These are phyloP conservation scores for Anneissia japonica DNA, from an alignment of 35 echinoderm and acorn worm species.

Conservation along the genomic window DNA sequence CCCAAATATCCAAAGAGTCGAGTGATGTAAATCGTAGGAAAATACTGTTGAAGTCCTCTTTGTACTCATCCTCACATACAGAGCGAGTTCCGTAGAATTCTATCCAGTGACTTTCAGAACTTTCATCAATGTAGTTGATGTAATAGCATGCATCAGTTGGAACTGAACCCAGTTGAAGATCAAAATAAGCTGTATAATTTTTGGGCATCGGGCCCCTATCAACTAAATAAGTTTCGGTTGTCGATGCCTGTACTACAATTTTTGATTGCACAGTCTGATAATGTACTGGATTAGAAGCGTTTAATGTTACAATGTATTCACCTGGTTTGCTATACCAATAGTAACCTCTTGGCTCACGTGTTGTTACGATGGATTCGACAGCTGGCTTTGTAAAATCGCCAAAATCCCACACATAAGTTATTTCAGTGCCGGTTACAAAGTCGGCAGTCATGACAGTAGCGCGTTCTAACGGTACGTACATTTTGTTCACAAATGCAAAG, in stretches of 20 bases:
- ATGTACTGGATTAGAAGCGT: constrained; percentile 84
- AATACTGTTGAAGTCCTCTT: constrained; percentile 39
- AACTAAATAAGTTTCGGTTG: constrained; percentile 38
- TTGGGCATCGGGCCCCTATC: constrained; percentile 67
- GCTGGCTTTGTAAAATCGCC: constrained; percentile 51
- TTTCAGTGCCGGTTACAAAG: constrained; percentile 59
- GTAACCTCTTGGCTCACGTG: constrained; percentile 61
- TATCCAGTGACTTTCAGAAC: constrained; percentile 31
- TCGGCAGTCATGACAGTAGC: constrained; percentile 53
- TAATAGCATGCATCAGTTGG: constrained; percentile 85
- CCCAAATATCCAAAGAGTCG: constrained; percentile 55
- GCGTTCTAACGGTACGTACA: constrained; percentile 70
- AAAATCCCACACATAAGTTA: constrained; percentile 93
- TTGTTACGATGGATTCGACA: constrained; percentile 38
- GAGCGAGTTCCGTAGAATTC: constrained; percentile 46
- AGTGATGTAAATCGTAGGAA: constrained; percentile 66
- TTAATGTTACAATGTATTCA: constrained; percentile 67
- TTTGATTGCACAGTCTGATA: constrained; percentile 60
- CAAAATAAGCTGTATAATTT: constrained; percentile 75
- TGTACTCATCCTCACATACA: constrained; percentile 55
- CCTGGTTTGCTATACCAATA: constrained; percentile 80
- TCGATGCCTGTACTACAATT: constrained; percentile 51
- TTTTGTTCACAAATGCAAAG: background rate
- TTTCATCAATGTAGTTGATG: constrained; percentile 65
- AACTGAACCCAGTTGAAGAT: constrained; percentile 66